Conservation (phyloP, 2,113 vertebrate genomes). For the Petromus typicus region DNA sequence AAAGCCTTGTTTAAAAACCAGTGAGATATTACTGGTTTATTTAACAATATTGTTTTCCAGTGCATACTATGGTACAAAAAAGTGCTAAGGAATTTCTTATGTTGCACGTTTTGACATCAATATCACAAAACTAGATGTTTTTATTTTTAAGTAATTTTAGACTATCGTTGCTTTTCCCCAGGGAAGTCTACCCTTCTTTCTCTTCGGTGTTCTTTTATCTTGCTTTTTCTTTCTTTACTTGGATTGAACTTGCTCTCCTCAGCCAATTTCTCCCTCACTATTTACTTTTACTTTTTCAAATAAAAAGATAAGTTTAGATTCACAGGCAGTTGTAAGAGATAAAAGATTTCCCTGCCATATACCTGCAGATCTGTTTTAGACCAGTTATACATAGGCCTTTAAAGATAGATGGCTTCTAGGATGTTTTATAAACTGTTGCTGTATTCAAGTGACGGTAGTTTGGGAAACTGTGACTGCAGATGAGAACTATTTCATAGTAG, state of each 20-base stretch:
- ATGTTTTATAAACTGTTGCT: not conserved
- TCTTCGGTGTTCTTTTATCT: not conserved
- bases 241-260: not conserved
- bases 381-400: not conserved
- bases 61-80: not conserved
- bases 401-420: not conserved
- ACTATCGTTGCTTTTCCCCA: not conserved
- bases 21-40: not conserved
- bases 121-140: not conserved
- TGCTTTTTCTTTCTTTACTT: not conserved
- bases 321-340: not conserved
- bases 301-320: not conserved
- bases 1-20: not conserved
- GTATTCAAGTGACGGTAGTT: not conserved
- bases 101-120: not conserved
- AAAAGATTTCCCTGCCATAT: not conserved
- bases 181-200: not conserved
- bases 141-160: not conserved
- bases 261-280: not conserved
- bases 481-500: not conserved
- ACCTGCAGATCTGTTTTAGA: not conserved
- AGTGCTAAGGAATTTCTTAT: not conserved
- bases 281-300: not conserved
- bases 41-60: not conserved
- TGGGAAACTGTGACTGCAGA: not conserved